Base-by-base conservation (phyloP, 2,888 invertebrate species). In the Lycia hirtaria region DNA sequence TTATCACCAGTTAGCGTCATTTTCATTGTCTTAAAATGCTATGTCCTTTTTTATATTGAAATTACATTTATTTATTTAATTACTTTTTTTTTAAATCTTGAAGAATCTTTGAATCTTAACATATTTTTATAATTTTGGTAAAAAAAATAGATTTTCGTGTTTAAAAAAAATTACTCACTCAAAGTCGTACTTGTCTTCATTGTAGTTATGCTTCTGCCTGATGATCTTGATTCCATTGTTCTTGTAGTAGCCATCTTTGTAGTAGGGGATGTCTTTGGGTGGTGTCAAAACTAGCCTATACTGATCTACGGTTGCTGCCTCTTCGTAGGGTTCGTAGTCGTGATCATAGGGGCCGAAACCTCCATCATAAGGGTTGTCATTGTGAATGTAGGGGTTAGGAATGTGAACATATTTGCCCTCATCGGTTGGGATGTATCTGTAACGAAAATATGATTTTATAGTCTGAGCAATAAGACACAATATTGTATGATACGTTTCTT, bases 361-460 rank as follows among this genome's bases (percentile, higher is more conserved):
- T 12, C 91, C 90, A 38, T 79, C 88, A 65, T 92, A 92, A 14
- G 92, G 92, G 60, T 90, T 90, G 69, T 91, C 85, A 26, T 88
- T 68, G 65, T 94, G 94, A 56, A 88, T 84, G 76, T 93, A 93
- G 0, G 92, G 92, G 63, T 91, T 89, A 3, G 92, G 92, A 52
- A 90, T 72, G 67, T 94, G 94, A 24, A 91, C 73, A 71, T 93
- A 93, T 76, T 87, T 92, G 2, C 93, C 93, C 62, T 91, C 92
- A 53, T 92, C 73, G 24, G 78, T 74, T 3, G 92, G 92, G 43
- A 72, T 89, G 74, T 94, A 94, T 63, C 88, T 91, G 72, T 53
- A 50, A 72, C 26, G 66, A 60, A 64, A 65, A 40, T 26, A 12
- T 22, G 7, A 3, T 44, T 37, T 62, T 33, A 28, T 15, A 14